Evolutionary conservation across 2,113 vertebrate species (phyloP).

Genomic region (Anthoscopus minutus): DNA sequence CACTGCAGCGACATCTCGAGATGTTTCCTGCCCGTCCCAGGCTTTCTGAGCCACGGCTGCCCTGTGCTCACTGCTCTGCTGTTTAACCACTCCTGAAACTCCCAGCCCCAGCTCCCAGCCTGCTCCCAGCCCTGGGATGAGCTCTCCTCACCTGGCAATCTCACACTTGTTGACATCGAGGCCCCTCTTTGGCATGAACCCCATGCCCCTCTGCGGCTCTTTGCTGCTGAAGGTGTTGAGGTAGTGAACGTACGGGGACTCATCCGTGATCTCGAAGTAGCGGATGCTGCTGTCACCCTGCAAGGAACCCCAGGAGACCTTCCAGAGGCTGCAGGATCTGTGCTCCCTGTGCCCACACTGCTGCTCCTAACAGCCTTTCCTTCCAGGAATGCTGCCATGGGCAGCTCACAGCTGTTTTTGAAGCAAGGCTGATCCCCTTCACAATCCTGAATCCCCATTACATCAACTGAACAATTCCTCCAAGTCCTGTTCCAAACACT

Average conservation of each 20-base stretch:
- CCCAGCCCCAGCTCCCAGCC: neutral
- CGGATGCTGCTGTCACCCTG: conserved; percentile 98
- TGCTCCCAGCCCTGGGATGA: neutral
- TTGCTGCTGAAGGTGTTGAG: conserved; percentile 93
- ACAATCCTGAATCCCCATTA: neutral
- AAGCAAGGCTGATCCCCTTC: neutral
- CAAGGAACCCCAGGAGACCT: neutral
- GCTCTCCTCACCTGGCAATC: conserved; percentile 84
- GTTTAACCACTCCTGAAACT: neutral
- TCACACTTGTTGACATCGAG: conserved; percentile 98
- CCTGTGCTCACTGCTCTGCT: neutral
- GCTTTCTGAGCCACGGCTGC: neutral
- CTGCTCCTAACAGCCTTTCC: neutral
- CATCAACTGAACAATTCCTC: neutral
- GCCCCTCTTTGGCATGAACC: conserved; percentile 96
- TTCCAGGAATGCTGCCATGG: neutral
- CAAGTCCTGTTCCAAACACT: neutral
- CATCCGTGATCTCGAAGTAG: conserved; percentile 96
- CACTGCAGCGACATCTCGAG: accelerated
- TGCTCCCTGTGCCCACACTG: neutral
- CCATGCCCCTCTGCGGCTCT: conserved; percentile 98
- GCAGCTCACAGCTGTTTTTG: neutral
- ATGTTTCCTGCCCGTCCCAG: neutral
- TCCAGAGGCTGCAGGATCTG: neutral
- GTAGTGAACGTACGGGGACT: conserved; percentile 93